Evolutionary conservation across 2,888 invertebrate genomes (phyloP).

Genomic region (Cerastis rubricosa): DNA sequence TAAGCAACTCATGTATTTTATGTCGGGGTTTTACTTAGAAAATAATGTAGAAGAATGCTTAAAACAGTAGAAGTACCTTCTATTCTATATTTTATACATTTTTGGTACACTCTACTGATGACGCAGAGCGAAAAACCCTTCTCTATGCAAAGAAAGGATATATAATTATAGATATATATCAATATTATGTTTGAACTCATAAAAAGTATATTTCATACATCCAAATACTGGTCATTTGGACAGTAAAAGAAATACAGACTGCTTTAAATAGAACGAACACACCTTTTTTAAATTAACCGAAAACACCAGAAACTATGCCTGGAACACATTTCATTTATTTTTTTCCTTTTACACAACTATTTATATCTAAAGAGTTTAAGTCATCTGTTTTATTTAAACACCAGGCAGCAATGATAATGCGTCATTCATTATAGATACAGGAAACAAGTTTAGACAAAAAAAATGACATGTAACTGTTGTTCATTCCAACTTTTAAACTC

Average conservation of each 20-base stretch:
- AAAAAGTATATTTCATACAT: background rate
- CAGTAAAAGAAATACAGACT: background rate
- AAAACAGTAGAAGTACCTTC: slow-evolving; percentile 5
- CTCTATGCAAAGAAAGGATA: no score
- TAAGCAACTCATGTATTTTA: slow-evolving; percentile 50
- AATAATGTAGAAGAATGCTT: slow-evolving; percentile 21
- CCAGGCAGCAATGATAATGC: slow-evolving; percentile 45
- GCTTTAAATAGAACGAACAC: background rate
- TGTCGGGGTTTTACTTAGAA: slow-evolving; percentile 32
- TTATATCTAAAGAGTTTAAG: background rate
- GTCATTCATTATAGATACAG: slow-evolving; percentile 52
- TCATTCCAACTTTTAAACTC: slow-evolving; percentile 45
- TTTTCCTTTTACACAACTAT: background rate
- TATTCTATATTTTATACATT: background rate
- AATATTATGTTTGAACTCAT: background rate
- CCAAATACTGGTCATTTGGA: background rate
- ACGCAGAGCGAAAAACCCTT: background rate
- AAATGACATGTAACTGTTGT: slow-evolving; percentile 45
- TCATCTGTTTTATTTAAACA: slow-evolving; percentile 48
- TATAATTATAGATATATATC: no score
- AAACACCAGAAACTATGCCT: background rate
- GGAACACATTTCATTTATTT: background rate
- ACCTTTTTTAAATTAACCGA: background rate
- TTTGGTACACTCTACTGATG: background rate
- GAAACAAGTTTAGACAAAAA: slow-evolving; percentile 56